A percentile compares a stretch with the other conserved stretches of the same genome.
Evolutionary conservation across 2,888 invertebrate genomes (phyloP).

Genomic region (Epistrophe grossulariae): DNA sequence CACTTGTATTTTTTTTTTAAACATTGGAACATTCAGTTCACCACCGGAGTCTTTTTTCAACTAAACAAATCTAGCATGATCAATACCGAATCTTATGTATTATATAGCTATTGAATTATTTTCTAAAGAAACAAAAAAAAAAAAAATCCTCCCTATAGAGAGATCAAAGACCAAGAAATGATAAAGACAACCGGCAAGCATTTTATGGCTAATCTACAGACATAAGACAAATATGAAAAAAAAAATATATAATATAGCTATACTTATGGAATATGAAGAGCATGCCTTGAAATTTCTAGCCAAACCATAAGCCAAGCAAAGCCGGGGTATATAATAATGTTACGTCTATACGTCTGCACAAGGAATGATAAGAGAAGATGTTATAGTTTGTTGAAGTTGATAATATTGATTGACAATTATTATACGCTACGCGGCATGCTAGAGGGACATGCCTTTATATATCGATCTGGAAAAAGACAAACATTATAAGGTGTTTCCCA

Average conservation of each 20-base stretch:
- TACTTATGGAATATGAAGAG: constrained; percentile 1
- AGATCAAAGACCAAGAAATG: constrained; percentile 57
- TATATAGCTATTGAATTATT: constrained; percentile 30
- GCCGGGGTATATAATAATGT: constrained; percentile 17
- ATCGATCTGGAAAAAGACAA: constrained; percentile 12
- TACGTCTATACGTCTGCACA: constrained; percentile 22
- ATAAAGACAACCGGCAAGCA: constrained; percentile 54
- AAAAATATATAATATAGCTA: constrained; percentile 3
- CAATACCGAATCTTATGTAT: constrained; percentile 51
- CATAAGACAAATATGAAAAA: constrained; percentile 40
- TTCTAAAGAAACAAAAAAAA: constrained; percentile 40
- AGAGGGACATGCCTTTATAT: not conserved
- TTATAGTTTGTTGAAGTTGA: constrained; percentile 15
- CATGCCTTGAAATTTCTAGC: not conserved
- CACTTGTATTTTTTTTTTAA: constrained; percentile 1
- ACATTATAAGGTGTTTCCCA: constrained; percentile 2
- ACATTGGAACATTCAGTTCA: not conserved
- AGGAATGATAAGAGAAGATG: constrained; percentile 45
- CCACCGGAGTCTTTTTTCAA: constrained; percentile 11
- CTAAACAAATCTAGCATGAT: constrained; percentile 42
- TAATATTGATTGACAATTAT: constrained; percentile 47
- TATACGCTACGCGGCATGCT: not conserved
- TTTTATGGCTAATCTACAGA: constrained; percentile 56
- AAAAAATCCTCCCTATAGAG: constrained; percentile 44
- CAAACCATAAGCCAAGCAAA: constrained; percentile 3